Conservation (phyloP, 1,140 invertebrate species). For the Drosophila nikananu region DNA sequence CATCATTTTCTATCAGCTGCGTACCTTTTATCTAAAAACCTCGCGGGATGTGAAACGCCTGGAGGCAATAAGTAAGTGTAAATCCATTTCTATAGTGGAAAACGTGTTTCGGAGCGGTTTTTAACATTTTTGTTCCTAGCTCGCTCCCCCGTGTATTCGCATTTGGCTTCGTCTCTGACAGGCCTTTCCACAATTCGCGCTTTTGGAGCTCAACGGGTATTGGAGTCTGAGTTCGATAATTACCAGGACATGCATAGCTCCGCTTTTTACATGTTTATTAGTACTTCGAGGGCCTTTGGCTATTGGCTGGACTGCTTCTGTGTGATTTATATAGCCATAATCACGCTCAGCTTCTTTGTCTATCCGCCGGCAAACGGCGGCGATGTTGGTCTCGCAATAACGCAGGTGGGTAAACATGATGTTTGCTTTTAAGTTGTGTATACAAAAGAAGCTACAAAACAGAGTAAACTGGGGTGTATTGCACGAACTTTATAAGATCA, state of each 20-base stretch:
- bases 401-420: conserved; percentile 86
- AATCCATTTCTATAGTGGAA: neutral
- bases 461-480: neutral
- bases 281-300: conserved; percentile 89
- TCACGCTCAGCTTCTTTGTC: conserved; percentile 90
- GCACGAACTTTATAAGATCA: too few relatives aligned
- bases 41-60: conserved; percentile 94
- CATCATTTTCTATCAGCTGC: conserved; percentile 91
- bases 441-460: neutral
- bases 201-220: conserved; percentile 91
- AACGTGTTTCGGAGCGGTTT: neutral
- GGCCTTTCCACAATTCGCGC: conserved; percentile 96
- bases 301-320: conserved; percentile 93
- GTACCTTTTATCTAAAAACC: conserved; percentile 92
- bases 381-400: conserved; percentile 92
- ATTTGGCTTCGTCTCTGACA: conserved; percentile 94
- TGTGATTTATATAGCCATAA: conserved; percentile 89
- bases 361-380: conserved; percentile 88
- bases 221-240: conserved; percentile 92
- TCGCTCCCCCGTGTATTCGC: conserved; percentile 93
- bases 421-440: neutral
- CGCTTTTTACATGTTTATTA: conserved; percentile 88
- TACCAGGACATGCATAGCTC: conserved; percentile 91
- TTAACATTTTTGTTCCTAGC: conserved; percentile 85
- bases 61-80: conserved; percentile 93